Conservation (phyloP, 2,888 invertebrate species). For the Cynaeus angustus region DNA sequence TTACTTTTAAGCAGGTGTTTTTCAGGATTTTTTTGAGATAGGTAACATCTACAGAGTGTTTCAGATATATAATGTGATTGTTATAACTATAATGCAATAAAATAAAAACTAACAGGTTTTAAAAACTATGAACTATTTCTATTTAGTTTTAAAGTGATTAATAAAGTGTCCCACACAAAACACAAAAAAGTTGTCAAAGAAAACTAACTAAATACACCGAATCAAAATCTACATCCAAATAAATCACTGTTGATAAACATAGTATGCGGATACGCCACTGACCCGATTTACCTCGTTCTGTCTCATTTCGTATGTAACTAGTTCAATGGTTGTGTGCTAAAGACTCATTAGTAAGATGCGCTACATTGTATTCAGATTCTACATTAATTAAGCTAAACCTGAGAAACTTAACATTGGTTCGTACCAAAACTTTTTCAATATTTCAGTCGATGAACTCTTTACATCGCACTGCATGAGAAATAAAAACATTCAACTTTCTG, state of each 20-base stretch:
- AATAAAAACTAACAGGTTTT: too few relatives aligned
- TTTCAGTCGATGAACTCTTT: slow-evolving; percentile 25
- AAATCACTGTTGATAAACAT: slow-evolving; percentile 10
- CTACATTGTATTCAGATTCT: slow-evolving; percentile 33
- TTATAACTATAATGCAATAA: too few relatives aligned
- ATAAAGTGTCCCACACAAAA: too few relatives aligned
- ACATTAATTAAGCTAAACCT: neutral
- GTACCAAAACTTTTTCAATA: slow-evolving; percentile 4
- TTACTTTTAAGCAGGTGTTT: too few relatives aligned
- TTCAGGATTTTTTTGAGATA: too few relatives aligned
- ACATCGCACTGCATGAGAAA: slow-evolving; percentile 1
- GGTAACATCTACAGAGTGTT: too few relatives aligned
- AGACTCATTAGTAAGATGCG: slow-evolving; percentile 43
- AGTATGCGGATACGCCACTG: slow-evolving; percentile 44
- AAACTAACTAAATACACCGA: neutral
- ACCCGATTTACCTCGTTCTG: slow-evolving; percentile 36
- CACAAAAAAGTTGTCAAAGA: too few relatives aligned
- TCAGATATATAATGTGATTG: too few relatives aligned
- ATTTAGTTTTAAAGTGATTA: too few relatives aligned
- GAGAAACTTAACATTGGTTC: too few relatives aligned
- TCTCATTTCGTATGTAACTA: slow-evolving; percentile 45
- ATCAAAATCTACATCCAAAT: slow-evolving; percentile 3
- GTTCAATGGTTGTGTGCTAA: slow-evolving; percentile 42
- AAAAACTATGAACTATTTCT: too few relatives aligned
- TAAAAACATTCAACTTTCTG: slow-evolving; percentile 10